These are phyloP conservation scores for Muscicapa comitata DNA, from an alignment of 2,797 vertebrate genomes.

Conservation along the genomic window DNA sequence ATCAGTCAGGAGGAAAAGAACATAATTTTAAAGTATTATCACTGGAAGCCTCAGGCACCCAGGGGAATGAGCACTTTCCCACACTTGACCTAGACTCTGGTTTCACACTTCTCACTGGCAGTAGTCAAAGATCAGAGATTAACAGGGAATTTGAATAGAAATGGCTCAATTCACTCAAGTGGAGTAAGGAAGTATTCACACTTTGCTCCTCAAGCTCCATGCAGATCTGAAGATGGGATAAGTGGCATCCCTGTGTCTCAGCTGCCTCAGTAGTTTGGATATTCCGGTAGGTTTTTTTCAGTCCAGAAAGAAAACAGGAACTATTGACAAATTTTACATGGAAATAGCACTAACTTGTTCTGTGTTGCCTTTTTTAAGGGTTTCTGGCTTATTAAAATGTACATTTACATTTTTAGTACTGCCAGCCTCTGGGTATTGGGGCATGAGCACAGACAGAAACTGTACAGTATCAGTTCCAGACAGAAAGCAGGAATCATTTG, in stretches of 20 bases:
- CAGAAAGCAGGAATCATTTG: background rate
- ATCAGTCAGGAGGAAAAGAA: background rate
- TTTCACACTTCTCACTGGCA: background rate
- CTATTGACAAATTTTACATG: background rate
- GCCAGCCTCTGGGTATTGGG: background rate
- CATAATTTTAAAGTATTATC: background rate
- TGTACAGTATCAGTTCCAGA: background rate
- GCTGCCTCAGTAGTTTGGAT: background rate
- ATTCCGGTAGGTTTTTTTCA: background rate
- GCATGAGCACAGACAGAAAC: background rate
- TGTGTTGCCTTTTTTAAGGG: background rate
- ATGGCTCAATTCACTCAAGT: background rate
- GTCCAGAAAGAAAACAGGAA: background rate
- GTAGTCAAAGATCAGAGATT: background rate
- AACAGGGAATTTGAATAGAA: background rate
- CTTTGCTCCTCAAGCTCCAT: background rate
- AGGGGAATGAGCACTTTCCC: background rate
- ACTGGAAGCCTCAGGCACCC: background rate
- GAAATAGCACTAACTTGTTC: background rate
- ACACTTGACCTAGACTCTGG: background rate
- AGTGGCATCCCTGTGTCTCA: fast-evolving
- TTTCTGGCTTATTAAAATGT: background rate
- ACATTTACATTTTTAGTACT: background rate
- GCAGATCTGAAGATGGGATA: background rate
- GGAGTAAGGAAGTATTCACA: background rate